A percentile compares a stretch with the other conserved stretches of the same genome.
Conservation (phyloP, 2,888 invertebrate genomes). For the Empis livida region DNA sequence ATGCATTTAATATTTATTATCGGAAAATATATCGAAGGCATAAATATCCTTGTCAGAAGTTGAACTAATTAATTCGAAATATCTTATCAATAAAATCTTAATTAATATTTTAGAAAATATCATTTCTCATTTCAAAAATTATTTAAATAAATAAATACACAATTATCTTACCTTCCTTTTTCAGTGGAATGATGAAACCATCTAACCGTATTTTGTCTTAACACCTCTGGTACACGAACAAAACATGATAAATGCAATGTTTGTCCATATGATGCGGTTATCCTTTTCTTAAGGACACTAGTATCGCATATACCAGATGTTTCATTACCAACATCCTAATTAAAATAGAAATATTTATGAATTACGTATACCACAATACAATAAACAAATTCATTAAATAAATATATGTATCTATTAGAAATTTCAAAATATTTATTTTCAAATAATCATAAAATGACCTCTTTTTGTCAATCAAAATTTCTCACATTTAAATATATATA, state of each 20-base stretch:
- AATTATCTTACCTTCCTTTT: slow-evolving; percentile 50
- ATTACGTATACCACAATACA: neutral
- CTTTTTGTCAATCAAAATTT: neutral
- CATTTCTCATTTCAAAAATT: no score
- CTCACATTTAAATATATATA: neutral
- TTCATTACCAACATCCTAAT: slow-evolving; percentile 80
- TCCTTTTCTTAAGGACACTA: slow-evolving; percentile 73
- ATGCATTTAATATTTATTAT: no score
- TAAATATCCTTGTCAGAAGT: no score
- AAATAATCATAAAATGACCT: no score
- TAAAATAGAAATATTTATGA: neutral
- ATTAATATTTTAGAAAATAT: no score
- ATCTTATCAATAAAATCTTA: no score
- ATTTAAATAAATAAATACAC: no score
- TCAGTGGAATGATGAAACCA: slow-evolving; percentile 86
- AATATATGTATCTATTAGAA: no score
- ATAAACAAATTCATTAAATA: neutral
- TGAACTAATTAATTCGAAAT: no score
- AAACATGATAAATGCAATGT: slow-evolving; percentile 85
- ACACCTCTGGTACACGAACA: slow-evolving; percentile 75
- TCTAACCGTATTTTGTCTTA: slow-evolving; percentile 65
- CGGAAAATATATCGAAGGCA: no score
- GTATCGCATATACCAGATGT: slow-evolving; percentile 84
- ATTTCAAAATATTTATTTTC: no score
- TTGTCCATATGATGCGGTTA: slow-evolving; percentile 87